Evolutionary conservation across 92 coral and sea anemone genomes (phyloP), one percentile per base, ranked within the genome.

Genomic region (Porites evermanni): DNA sequence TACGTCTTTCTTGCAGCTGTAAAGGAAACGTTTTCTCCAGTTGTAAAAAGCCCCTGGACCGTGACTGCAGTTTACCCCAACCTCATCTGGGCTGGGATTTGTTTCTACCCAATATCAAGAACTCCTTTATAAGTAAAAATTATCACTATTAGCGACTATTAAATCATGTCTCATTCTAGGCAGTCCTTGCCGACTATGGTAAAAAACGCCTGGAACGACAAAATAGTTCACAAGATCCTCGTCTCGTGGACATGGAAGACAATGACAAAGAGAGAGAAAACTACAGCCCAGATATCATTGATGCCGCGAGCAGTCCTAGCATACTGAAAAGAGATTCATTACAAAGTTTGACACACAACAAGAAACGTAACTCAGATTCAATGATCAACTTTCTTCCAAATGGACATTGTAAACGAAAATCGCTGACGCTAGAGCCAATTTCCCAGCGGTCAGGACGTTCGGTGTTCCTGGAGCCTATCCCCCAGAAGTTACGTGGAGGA

Each of bases 101-200:
- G 47, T 38, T 38, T 38, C 47, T 38, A 38, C 47, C 47, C 47
- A 38, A 38, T 38, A 38, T 38, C 47, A 4, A 38, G 47, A 38
- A 4, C 7, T 38, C 47, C 0, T 38, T 38, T 3, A 38, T 38
- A 38, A 38, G 6, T 38, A 38, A 38, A 38, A 38, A 38, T 38
- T 38, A 38, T 38, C 6, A 3, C 47, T 4, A 38, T 21, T 21
- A 21, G 21, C 21, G 21, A 21, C 21, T 21, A 21, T 38, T 4
- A 38, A 38, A 38, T 38, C 47, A 38, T 38, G 47, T 38, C 6
- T 38, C 47, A 38, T 3, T 51, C 10, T 80, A 96, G 99, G 98
- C 95, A 64, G 98, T 96, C 73, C 89, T 96, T 84, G 98, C 99
- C 17, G 97, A 96, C 73, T 96, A 96, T 67, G 99, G 99, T 7